Base-by-base conservation (phyloP, 2,113 vertebrate species). In the Leucosticte australis region DNA sequence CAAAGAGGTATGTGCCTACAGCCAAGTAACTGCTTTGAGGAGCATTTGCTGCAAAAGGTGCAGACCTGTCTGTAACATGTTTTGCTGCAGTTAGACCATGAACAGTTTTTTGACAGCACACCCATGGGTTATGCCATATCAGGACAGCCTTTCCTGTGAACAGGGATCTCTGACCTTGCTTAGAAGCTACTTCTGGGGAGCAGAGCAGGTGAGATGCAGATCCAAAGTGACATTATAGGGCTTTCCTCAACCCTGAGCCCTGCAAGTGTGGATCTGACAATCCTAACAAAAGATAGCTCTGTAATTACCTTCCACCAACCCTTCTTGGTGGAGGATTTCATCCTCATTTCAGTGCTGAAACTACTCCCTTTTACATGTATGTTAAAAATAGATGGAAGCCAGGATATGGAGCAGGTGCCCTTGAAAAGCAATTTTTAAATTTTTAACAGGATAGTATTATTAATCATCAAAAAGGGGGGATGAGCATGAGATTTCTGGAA, bases 371-470 rank as follows among this genome's bases (percentile, higher is more conserved):
- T 79, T 28, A 49, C 7, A 8, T 11, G 11, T 30, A 23, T 69
- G 31, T 79, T 85, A 69, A 94, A 92, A 75, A 76, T 28, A 89
- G 42, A 49, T 53, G 46, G 50, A 88, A 90, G 59, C 35, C 33
- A 68, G 33, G 55, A 37, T 80, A 74, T 67, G 67, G 90, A 76
- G 70, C 35, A 67, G 63, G 42, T 91, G 59, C 28, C 60, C 27
- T 77, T 86, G 56, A 73, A 87, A 85, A 87, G 30, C 23, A 55
- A 31, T 83, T 83, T 82, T 59, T 12, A 75, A 52, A n/a, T 82
- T 87, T 84, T 81, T 92, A 85, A 76, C 23, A 70, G 39, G 42
- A 15, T 82, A 37, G 18, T 73, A 33, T 56, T 84, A 92, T 35
- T 68, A 71, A 92, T 83, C 42, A 50, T n/a, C 30, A 15, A 56